phyloP scores from a whole-genome alignment of 2,888 invertebrate genomes.

The Aphodius sticticus region DNA sequence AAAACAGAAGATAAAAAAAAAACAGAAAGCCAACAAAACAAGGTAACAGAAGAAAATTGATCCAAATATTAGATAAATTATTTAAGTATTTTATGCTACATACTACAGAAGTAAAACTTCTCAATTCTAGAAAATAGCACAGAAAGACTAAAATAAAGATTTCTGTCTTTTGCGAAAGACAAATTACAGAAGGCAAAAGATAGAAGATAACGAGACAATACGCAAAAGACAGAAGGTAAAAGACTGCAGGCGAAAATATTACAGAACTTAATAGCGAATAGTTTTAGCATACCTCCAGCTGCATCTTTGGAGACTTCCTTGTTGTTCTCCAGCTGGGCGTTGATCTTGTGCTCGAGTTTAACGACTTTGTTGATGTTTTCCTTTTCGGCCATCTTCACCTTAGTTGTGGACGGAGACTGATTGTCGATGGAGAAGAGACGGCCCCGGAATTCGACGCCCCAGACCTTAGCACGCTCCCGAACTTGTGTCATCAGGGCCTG shows the following conservation, averaged over 20 bases:
- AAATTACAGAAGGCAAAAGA: not conserved
- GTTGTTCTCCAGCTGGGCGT: conserved; percentile 53
- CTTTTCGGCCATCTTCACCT: conserved; percentile 55
- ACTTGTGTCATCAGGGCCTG: conserved; percentile 78
- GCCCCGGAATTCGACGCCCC: conserved; percentile 74
- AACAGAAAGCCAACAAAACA: too few species aligned
- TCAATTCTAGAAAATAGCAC: too few species aligned
- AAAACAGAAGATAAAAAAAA: too few species aligned
- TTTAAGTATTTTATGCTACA: too few species aligned
- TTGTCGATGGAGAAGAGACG: conserved; percentile 53
- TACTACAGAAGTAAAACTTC: too few species aligned
- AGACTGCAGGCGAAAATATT: not conserved
- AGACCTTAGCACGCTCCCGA: conserved; percentile 75
- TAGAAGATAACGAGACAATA: conserved; percentile 12
- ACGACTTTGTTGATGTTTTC: conserved; percentile 58
- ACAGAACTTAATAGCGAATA: not conserved
- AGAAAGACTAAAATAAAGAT: too few species aligned
- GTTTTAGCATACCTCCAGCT: conserved; percentile 43
- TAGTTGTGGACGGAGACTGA: conserved; percentile 47
- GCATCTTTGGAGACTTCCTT: conserved; percentile 48
- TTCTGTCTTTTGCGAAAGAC: too few species aligned
- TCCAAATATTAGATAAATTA: too few species aligned
- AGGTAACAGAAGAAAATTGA: too few species aligned
- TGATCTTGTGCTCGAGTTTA: conserved; percentile 56
- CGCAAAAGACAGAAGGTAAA: not conserved